Evolutionary conservation across 2,113 vertebrate genomes (phyloP).

Genomic region (Sula dactylatra): DNA sequence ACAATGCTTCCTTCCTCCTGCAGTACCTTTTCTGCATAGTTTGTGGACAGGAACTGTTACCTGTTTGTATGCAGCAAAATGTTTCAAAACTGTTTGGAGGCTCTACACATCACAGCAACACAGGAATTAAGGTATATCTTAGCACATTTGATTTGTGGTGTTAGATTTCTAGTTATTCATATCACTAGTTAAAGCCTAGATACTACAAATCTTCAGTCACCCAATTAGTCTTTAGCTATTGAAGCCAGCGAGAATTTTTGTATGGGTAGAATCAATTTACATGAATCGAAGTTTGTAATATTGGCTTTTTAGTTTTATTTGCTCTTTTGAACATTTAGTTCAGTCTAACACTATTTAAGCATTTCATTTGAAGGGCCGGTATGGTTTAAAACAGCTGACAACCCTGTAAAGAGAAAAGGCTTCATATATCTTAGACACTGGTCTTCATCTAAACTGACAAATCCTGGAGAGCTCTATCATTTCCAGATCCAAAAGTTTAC

Average conservation of each 20-base stretch:
- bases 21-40: background rate
- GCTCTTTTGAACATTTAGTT: background rate
- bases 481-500: background rate
- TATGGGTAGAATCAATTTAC: background rate
- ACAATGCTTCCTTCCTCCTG: background rate
- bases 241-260: background rate
- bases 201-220: background rate
- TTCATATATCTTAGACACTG: background rate
- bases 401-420: background rate
- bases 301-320: constrained; percentile 42
- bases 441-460: background rate
- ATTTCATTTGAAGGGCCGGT: background rate
- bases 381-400: background rate
- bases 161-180: background rate
- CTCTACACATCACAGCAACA: background rate
- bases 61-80: background rate
- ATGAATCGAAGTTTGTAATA: constrained; percentile 24
- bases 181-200: background rate
- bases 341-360: constrained; percentile 5
- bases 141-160: background rate
- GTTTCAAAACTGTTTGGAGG: background rate
- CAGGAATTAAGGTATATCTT: background rate
- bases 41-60: background rate
- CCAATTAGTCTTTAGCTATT: background rate
- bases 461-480: background rate